phyloP scores from a whole-genome alignment of 23 tunicate genomes.

The Trididemnum clinides region DNA sequence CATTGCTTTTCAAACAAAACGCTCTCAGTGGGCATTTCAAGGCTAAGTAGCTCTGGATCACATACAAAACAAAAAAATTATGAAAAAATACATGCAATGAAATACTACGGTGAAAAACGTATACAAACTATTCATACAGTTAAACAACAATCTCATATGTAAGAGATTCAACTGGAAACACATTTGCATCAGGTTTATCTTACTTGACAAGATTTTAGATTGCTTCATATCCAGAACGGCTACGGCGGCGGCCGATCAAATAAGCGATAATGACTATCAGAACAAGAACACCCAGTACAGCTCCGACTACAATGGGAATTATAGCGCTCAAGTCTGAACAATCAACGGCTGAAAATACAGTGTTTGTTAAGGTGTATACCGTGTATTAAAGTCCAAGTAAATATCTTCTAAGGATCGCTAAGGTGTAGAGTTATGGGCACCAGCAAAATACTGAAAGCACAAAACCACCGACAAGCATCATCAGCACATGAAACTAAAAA shows the following conservation, averaged over 20 bases:
- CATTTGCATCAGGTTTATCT: background rate
- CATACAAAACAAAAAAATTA: background rate
- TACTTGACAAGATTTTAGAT: no score
- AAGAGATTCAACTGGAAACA: background rate
- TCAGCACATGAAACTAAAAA: no score
- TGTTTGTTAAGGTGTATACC: no score
- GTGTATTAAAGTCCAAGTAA: no score
- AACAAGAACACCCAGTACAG: slow-evolving; percentile 77
- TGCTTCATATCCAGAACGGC: slow-evolving; percentile 87
- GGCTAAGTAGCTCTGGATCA: no score
- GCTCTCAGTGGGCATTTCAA: no score
- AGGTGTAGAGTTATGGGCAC: no score
- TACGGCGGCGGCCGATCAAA: slow-evolving; percentile 75
- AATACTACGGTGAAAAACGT: background rate
- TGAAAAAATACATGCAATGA: background rate
- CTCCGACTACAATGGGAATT: slow-evolving; percentile 92
- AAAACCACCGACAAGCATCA: no score
- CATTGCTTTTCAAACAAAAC: no score
- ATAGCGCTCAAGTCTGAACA: slow-evolving; percentile 79
- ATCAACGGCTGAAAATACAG: slow-evolving; percentile 36
- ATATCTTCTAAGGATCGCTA: no score
- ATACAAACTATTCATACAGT: background rate
- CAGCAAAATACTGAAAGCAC: no score
- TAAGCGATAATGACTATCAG: slow-evolving; percentile 86
- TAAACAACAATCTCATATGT: background rate